These are phyloP conservation scores for Nebria ingens DNA, from an alignment of 1,140 invertebrate species.

Conservation along the genomic window DNA sequence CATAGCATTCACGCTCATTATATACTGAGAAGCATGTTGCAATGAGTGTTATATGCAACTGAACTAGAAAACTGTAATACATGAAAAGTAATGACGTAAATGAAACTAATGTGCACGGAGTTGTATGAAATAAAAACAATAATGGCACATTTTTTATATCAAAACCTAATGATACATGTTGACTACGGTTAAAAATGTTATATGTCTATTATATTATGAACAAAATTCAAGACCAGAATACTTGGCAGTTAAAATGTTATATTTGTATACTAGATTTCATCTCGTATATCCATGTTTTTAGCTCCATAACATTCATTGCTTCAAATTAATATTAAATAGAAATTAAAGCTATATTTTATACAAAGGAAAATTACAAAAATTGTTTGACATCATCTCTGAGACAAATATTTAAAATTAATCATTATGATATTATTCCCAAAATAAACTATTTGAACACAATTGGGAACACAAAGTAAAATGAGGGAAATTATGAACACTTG, in stretches of 20 bases:
- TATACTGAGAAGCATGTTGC: background rate
- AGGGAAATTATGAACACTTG: conserved; percentile 9
- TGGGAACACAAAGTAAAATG: conserved; percentile 13
- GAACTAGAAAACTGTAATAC: background rate
- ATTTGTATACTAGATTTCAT: background rate
- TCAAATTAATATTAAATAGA: conserved; percentile 7
- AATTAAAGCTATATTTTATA: conserved; percentile 10
- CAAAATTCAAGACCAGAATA: conserved; percentile 23
- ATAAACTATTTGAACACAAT: conserved; percentile 17
- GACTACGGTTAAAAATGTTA: conserved; percentile 11
- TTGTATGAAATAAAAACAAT: background rate
- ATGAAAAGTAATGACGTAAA: background rate
- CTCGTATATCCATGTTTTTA: background rate
- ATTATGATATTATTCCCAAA: conserved; percentile 12
- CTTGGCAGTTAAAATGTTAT: conserved; percentile 26
- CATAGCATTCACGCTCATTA: background rate
- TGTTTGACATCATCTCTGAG: background rate
- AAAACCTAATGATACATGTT: background rate
- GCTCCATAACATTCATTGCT: conserved; percentile 2
- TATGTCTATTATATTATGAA: conserved; percentile 16
- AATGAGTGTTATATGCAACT: conserved; percentile 3
- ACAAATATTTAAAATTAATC: background rate
- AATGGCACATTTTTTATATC: background rate
- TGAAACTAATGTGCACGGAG: background rate
- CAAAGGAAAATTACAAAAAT: conserved; percentile 1